Conservation (phyloP, 2,888 invertebrate genomes). For the Allolobophora icterica region DNA sequence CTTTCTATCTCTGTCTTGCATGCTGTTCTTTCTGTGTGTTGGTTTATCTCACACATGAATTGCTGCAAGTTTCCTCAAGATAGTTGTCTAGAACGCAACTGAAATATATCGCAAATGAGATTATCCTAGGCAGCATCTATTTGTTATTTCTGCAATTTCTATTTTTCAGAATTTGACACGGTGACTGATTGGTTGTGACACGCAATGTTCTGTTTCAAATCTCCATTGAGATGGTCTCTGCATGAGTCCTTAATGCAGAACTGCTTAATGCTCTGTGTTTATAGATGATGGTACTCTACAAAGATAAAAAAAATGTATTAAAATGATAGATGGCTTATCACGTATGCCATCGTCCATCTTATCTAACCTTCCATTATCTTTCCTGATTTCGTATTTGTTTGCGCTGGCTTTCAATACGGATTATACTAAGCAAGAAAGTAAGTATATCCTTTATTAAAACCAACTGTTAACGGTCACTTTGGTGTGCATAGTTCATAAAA, state of each 20-base stretch:
- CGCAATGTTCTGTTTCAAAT: not conserved
- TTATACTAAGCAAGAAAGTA: not conserved
- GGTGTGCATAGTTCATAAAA: too few species aligned
- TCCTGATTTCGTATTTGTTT: not conserved
- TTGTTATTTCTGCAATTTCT: not conserved
- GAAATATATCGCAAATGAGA: constrained; percentile 1
- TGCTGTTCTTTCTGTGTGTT: not conserved
- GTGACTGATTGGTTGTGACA: not conserved
- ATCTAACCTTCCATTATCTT: not conserved
- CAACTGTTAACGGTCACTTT: too few species aligned
- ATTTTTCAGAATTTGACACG: not conserved
- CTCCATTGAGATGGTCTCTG: not conserved
- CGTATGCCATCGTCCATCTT: not conserved
- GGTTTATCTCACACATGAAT: not conserved
- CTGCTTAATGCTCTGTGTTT: not conserved
- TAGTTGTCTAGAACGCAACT: not conserved
- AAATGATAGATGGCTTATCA: constrained; percentile 7
- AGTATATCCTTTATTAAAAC: too few species aligned
- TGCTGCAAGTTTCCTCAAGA: not conserved
- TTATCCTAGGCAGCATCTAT: constrained; percentile 9
- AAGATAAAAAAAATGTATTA: not conserved
- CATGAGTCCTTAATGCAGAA: not conserved
- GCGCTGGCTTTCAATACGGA: not conserved
- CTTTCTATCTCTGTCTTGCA: not conserved
- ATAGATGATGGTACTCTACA: not conserved